Evolutionary conservation across 2,797 vertebrate genomes (phyloP), one percentile per base, ranked within the genome.

Genomic region (Falco berigora): DNA sequence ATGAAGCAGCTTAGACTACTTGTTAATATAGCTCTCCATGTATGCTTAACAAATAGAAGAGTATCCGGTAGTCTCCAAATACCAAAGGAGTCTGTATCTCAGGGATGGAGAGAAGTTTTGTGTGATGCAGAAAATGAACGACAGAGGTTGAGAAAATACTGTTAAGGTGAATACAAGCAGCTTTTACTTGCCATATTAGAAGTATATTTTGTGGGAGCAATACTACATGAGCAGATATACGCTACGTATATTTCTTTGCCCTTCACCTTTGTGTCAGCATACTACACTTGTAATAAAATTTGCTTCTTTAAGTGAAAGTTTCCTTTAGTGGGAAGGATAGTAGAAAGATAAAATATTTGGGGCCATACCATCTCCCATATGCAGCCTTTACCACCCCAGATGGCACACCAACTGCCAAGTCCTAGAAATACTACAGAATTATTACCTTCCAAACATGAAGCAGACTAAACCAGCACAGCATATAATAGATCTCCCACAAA

Each of bases 391-490:
- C 83, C 88, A 95, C 63, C 79, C 76, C 95, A 97, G 95, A 95
- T 96, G 94, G 94, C 34, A 89, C 25, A 8, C 94, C 95, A 96
- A 90, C 91, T 96, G 94, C 86, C 80, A 93, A 90, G 73, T 84
- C 83, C 96, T 92, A 85, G 92, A 94, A 95, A 81, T 63, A 67
- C 74, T 84, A 64, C 76, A 96, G 84, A 97, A 84, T 97, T 96
- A 96, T 92, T 92, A 88, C 77, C 80, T 97, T 93, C 63, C 83
- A 96, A 91, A 93, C 79, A 80, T 86, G 83, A 88, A 78, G 49
- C 77, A 95, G 77, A 96, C 84, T 87, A 97, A 96, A 97, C 49
- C 64, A 92, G 19, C 59, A 91, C 63, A 83, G 52, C 49, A 77
- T 52, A 87, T 63, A 95, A 96, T 90, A 97, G 91, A 95, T 91